Evolutionary conservation across 2,888 invertebrate species (phyloP).

Genomic region (Galerucella calmariensis): DNA sequence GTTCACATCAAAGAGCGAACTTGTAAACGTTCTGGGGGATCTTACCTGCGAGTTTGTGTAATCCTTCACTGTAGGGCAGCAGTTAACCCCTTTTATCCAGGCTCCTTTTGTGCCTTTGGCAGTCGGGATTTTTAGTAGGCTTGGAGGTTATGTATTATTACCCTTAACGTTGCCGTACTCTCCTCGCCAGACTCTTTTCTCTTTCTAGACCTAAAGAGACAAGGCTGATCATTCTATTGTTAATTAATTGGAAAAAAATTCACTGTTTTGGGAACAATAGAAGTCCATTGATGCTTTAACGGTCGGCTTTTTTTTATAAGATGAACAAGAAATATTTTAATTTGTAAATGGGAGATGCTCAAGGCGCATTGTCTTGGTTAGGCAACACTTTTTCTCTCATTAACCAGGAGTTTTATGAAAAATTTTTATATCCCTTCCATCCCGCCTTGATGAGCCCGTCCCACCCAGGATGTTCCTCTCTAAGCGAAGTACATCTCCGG

Average conservation of each 20-base stretch:
- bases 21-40: constrained; percentile 39
- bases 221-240: constrained; percentile 26
- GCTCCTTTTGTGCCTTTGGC: constrained; percentile 38
- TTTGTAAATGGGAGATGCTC: too few species aligned
- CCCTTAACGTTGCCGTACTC: constrained; percentile 9
- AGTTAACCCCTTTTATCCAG: constrained; percentile 37
- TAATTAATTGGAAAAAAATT: constrained; percentile 28
- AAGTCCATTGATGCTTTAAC: too few species aligned
- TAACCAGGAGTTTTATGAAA: too few species aligned
- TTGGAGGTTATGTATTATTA: constrained; percentile 35
- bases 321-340: too few species aligned
- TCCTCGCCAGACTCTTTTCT: not conserved
- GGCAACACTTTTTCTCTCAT: too few species aligned
- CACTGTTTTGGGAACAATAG: constrained; percentile 9
- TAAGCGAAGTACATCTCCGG: too few species aligned
- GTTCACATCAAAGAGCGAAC: constrained; percentile 38
- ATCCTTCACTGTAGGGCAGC: constrained; percentile 38
- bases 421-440: too few species aligned
- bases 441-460: too few species aligned
- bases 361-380: too few species aligned
- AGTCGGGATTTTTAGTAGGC: constrained; percentile 37
- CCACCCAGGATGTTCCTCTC: too few species aligned
- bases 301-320: not conserved
- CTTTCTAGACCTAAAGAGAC: constrained; percentile 12
- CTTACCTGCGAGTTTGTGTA: constrained; percentile 42